phyloP scores from a whole-genome alignment of 1,140 invertebrate species.

The Brachionus plicatilis region DNA sequence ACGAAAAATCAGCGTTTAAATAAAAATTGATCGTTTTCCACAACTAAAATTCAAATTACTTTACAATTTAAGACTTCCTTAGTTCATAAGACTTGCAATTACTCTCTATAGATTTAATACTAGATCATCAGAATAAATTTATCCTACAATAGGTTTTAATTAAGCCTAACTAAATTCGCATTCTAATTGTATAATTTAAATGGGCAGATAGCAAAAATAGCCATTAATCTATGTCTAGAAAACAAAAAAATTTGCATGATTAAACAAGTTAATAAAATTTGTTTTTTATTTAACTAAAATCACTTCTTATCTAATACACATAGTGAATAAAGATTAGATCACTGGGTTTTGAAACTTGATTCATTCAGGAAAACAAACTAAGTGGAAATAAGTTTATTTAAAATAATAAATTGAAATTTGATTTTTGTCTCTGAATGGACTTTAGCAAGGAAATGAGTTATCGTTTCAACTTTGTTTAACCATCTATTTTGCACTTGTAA shows the following conservation, averaged over 20 bases:
- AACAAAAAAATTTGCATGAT: slow-evolving; percentile 32
- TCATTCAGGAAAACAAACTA: background rate
- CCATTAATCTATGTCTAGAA: background rate
- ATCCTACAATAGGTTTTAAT: background rate
- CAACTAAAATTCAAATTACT: slow-evolving; percentile 10
- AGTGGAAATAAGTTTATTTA: slow-evolving; percentile 18
- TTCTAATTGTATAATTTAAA: background rate
- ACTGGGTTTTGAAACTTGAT: background rate
- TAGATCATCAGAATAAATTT: background rate
- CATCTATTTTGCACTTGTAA: slow-evolving; percentile 15
- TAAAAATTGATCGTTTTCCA: background rate
- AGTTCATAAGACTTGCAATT: slow-evolving; percentile 5
- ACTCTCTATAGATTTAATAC: background rate
- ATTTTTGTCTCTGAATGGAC: background rate
- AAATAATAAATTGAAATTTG: background rate
- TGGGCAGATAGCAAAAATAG: background rate
- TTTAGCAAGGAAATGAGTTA: background rate
- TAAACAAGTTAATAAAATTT: slow-evolving; percentile 21
- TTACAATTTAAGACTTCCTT: slow-evolving; percentile 11
- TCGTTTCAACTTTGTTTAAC: background rate
- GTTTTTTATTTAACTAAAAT: background rate
- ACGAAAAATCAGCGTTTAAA: background rate
- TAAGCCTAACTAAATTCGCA: background rate
- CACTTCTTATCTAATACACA: background rate
- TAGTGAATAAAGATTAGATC: background rate